These are phyloP conservation scores for Sus cebifrons DNA, from an alignment of 2,797 vertebrate species.

Conservation along the genomic window DNA sequence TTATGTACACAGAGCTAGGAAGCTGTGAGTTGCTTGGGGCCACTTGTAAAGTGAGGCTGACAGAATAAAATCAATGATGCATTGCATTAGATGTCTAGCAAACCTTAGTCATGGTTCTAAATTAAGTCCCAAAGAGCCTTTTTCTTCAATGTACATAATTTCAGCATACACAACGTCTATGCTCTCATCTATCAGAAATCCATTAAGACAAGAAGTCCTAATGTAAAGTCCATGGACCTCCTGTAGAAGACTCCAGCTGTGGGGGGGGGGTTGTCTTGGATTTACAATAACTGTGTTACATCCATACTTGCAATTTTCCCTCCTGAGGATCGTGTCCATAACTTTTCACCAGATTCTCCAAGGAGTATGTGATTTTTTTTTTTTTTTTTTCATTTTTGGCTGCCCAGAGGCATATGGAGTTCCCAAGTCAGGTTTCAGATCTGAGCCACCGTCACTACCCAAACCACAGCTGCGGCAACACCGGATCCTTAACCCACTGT, in stretches of 20 bases:
- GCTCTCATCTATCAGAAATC: slow-evolving; percentile 59
- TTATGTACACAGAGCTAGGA: slow-evolving; percentile 74
- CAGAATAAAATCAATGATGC: slow-evolving; percentile 77
- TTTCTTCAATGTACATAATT: slow-evolving; percentile 60
- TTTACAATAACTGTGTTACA: slow-evolving; percentile 6
- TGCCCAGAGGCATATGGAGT: too few species aligned
- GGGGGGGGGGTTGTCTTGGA: neutral
- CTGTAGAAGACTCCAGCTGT: neutral
- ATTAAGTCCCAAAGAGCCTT: slow-evolving; percentile 71
- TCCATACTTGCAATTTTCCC: neutral
- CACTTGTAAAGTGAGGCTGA: slow-evolving; percentile 75
- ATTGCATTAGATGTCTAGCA: slow-evolving; percentile 53
- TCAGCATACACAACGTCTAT: slow-evolving; percentile 43
- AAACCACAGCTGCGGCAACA: too few species aligned
- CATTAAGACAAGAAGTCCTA: slow-evolving; percentile 59
- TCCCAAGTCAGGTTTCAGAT: too few species aligned
- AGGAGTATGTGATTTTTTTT: neutral
- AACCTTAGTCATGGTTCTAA: slow-evolving; percentile 75
- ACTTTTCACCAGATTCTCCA: slow-evolving; percentile 47
- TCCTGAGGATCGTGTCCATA: neutral
- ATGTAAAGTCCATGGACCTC: neutral
- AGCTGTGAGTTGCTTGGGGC: slow-evolving; percentile 76
- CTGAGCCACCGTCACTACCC: too few species aligned
- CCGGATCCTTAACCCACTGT: too few species aligned
- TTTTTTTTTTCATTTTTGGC: too few species aligned